Evolutionary conservation across 2,888 invertebrate species (phyloP), one percentile per base, ranked within the genome.

Genomic region (Coelinius sp.): DNA sequence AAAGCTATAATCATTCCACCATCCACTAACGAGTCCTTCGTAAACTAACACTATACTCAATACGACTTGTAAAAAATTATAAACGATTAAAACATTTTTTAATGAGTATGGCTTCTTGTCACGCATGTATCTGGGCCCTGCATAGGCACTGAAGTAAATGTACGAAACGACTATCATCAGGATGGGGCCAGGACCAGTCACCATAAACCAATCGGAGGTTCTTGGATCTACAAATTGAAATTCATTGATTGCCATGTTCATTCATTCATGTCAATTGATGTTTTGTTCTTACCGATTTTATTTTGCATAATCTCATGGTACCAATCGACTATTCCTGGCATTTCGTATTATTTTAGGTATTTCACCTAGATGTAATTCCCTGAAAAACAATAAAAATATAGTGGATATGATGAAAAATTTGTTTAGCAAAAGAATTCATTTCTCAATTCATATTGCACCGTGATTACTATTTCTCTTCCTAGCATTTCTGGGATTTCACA

Each of bases 91-190:
- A 0, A 94, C 90, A 75, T 92, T 92, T 82, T 94, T 92, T 44
- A 98, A 88, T 75, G 95, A 91, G 84, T 93, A 94, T 0, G 97
- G 95, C 82, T 95, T 93, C 80, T 94, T 91, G 85, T 96, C 91
- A 74, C 92, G 92, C 98, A 98, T 98, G 80, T 94, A 93, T 75
- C 91, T 90, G 0, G 97, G 97, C 0, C 97, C 97, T 89, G 93
- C 92, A 76, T 90, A 92, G 24, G 91, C 80, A 7, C 93, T 92
- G 85, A 94, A 94, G 86, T 92, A 93, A 52, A 94, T 84, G 82
- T 95, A 95, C 41, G 91, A 86, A 1, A 89, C 89, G 52, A 94
- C 83, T 68, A 95, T 93, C 44, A 91, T 90, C 14, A 94, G 79
- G 7, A 93, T 89, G 0, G 94, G 94, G 14, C 92, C 85, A 0